Evolutionary conservation across 2,888 invertebrate species (phyloP).

Genomic region (Argyresthia albistria): DNA sequence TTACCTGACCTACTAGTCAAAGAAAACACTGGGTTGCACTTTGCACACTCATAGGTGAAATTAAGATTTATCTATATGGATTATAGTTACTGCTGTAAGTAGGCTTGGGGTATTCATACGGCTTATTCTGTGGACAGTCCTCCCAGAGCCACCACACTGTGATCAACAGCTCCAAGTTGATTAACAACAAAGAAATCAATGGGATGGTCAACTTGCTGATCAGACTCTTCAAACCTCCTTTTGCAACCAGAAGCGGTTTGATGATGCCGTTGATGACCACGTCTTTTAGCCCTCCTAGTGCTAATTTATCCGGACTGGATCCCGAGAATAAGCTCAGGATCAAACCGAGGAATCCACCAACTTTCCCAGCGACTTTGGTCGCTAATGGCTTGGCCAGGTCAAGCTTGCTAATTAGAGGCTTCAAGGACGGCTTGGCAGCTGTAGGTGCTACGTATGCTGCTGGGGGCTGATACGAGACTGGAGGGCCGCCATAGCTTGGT

Average conservation of each 20-base stretch:
- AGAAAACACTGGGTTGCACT: constrained; percentile 23
- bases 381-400: constrained; percentile 34
- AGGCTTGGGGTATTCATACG: constrained; percentile 23
- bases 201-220: constrained; percentile 57
- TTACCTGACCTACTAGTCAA: background rate
- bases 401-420: constrained; percentile 14
- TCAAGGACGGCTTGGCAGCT: constrained; percentile 11
- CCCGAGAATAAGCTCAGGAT: constrained; percentile 41
- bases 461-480: constrained; percentile 7
- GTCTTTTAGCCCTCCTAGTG: constrained; percentile 43
- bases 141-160: constrained; percentile 68
- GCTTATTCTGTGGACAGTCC: constrained; percentile 32
- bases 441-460: constrained; percentile 9
- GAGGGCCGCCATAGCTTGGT: constrained; percentile 13
- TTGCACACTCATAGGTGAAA: background rate
- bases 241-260: constrained; percentile 42
- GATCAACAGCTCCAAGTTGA: constrained; percentile 53
- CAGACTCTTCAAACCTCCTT: constrained; percentile 47
- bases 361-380: constrained; percentile 38
- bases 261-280: constrained; percentile 47
- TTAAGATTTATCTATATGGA: constrained; percentile 21
- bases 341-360: constrained; percentile 41
- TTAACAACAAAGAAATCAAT: constrained; percentile 42
- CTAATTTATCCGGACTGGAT: constrained; percentile 27
- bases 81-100: constrained; percentile 20